Evolutionary conservation across 2,888 invertebrate species (phyloP).

Genomic region (Cosmorhoe ocellata): DNA sequence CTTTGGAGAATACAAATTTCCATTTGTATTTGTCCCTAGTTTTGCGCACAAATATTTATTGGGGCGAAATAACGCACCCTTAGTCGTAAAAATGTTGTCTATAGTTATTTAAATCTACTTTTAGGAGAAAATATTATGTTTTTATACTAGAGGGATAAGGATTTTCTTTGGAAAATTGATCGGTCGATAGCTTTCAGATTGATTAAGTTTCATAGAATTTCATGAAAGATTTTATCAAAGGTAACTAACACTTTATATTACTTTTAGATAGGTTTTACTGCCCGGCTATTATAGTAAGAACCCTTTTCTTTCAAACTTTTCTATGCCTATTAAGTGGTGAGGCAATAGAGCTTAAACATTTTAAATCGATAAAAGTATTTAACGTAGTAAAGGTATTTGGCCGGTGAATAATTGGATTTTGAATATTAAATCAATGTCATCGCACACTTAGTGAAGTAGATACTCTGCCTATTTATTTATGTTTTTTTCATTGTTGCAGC

Average conservation of each 20-base stretch:
- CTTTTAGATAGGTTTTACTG: no score
- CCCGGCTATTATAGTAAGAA: no score
- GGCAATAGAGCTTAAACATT: no score
- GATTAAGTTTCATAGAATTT: not conserved
- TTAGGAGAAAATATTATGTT: conserved; percentile 12
- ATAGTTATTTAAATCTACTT: conserved; percentile 21
- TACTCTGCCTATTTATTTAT: not conserved
- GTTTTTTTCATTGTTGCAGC: conserved; percentile 60
- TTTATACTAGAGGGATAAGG: conserved; percentile 1
- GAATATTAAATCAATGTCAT: no score
- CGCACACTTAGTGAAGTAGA: no score
- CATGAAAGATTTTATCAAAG: not conserved
- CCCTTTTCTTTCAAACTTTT: no score
- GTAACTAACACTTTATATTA: no score
- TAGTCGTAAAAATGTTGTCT: conserved; percentile 16
- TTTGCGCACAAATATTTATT: conserved; percentile 38
- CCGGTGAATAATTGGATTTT: no score
- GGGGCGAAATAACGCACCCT: conserved; percentile 23
- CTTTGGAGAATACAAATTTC: conserved; percentile 34
- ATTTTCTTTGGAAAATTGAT: conserved; percentile 3
- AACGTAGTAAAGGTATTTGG: no score
- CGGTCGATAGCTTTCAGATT: conserved; percentile 2
- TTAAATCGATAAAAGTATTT: no score
- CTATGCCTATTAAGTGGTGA: no score
- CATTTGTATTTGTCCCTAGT: conserved; percentile 39